Evolutionary conservation across 1,140 invertebrate genomes (phyloP).

Genomic region (Drosophila sproati): DNA sequence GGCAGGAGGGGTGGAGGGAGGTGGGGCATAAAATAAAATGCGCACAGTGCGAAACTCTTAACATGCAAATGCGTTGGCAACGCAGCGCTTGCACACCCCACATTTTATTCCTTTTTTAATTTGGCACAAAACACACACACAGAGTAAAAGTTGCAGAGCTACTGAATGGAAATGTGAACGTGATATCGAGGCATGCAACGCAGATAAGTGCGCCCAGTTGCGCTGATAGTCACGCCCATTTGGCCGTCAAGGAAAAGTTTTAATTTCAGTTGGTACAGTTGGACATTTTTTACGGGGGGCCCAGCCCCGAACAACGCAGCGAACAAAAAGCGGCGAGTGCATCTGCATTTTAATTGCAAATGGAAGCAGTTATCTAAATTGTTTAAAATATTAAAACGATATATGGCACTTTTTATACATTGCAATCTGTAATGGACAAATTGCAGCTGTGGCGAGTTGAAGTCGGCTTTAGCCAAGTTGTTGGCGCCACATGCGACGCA

Average conservation of each 20-base stretch:
- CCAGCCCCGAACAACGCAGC: background rate
- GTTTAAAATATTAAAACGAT: slow-evolving; percentile 82
- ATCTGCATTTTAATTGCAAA: slow-evolving; percentile 83
- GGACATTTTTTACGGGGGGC: slow-evolving; percentile 57
- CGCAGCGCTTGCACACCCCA: slow-evolving; percentile 5
- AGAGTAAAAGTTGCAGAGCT: slow-evolving; percentile 2
- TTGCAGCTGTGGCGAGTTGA: slow-evolving; percentile 6
- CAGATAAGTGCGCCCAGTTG: slow-evolving; percentile 75
- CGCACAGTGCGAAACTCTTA: slow-evolving; percentile 80
- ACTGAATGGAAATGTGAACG: slow-evolving; percentile 47
- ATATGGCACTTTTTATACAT: slow-evolving; percentile 38
- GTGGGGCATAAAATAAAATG: slow-evolving; percentile 49
- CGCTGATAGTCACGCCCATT: slow-evolving; percentile 39
- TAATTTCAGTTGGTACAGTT: slow-evolving; percentile 73
- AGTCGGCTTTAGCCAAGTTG: slow-evolving; percentile 20
- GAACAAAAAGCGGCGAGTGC: slow-evolving; percentile 27
- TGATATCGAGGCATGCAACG: slow-evolving; percentile 73
- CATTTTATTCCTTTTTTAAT: slow-evolving; percentile 80
- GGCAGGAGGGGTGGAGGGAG: background rate
- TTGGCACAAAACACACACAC: slow-evolving; percentile 46
- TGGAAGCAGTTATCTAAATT: slow-evolving; percentile 84
- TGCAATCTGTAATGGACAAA: slow-evolving; percentile 37
- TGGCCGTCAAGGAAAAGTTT: slow-evolving; percentile 73
- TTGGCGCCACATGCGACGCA: slow-evolving; percentile 24
- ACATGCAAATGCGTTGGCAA: slow-evolving; percentile 75